These are phyloP conservation scores for Erebia aethiops DNA, from an alignment of 2,888 invertebrate genomes.

Conservation along the genomic window DNA sequence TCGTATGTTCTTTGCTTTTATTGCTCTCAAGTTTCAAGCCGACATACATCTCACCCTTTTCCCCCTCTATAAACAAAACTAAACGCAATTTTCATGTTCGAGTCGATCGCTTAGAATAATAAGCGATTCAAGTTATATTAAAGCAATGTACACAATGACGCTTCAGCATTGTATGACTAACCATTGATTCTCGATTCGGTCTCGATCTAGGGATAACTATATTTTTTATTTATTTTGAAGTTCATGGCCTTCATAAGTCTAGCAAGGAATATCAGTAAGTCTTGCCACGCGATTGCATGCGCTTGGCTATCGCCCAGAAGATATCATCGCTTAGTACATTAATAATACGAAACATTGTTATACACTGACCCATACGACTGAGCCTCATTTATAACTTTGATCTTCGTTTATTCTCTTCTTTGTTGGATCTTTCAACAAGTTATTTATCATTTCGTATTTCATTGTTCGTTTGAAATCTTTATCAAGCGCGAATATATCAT, in stretches of 20 bases:
- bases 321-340: constrained; percentile 42
- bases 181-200: constrained; percentile 38
- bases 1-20: background rate
- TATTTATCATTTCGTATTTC: background rate
- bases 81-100: constrained; percentile 80
- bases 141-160: constrained; percentile 71
- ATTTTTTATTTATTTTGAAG: constrained; percentile 15
- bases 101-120: constrained; percentile 82
- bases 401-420: constrained; percentile 10
- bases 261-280: constrained; percentile 28
- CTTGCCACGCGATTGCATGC: constrained; percentile 25
- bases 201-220: constrained; percentile 22
- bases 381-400: constrained; percentile 29
- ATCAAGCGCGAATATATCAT: background rate
- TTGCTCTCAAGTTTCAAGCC: constrained; percentile 10
- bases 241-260: constrained; percentile 10
- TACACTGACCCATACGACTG: constrained; percentile 38
- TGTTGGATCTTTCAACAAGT: constrained; percentile 13
- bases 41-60: constrained; percentile 49
- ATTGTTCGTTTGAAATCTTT: background rate
- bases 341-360: constrained; percentile 40
- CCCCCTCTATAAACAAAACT: constrained; percentile 75
- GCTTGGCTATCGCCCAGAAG: constrained; percentile 40
- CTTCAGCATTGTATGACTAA: constrained; percentile 46
- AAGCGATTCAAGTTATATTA: constrained; percentile 79